Base-by-base conservation (phyloP, 2,797 vertebrate genomes). In the Anabas testudineus region DNA sequence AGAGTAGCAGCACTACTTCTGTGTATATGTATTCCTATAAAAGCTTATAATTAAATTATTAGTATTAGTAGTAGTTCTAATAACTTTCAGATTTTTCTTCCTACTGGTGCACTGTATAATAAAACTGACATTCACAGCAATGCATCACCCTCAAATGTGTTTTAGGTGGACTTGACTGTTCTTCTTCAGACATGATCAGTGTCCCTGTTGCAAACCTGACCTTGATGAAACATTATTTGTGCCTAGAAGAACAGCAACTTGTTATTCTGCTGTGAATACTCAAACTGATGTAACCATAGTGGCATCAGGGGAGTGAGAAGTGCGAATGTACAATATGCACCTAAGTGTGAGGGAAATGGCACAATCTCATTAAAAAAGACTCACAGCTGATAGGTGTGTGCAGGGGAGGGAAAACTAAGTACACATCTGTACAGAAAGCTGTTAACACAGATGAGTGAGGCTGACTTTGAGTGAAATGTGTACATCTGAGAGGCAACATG, bases 401-500 rank as follows among this genome's bases (percentile, higher is more conserved):
- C 63, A 73, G 53, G 19, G 10, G 39, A 67, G 26, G 26, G 2
- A 32, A 28, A 74, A 55, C 5, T 45, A 10, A 62, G 62, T 73
- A 83, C 45, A 83, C 43, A 61, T 62, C 70, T 74, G 28, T 18
- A 42, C 63, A 76, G 67, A 69, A 76, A 78, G 78, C 28, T 68
- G 65, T 68, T 51, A 65, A 32, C 53, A 71, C 15, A 55, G 52
- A 58, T 43, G 52, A 47, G 42, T 39, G 43, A 37, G 63, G 75
- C 46, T 18, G 30, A 69, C 65, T 84, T 75, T 69, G 66, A 77
- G 78, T 69, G 64, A 80, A 82, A 60, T 70, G 61, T 8, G 41
- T 19, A 53, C 60, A 45, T 70, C 61, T 32, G 65, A 62, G 66
- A 76, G 73, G 73, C 15, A 32, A 59, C 36, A 37, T 5, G 37